Evolutionary conservation across 23 tunicate genomes (phyloP).

Genomic region (Ciona savignyi): DNA sequence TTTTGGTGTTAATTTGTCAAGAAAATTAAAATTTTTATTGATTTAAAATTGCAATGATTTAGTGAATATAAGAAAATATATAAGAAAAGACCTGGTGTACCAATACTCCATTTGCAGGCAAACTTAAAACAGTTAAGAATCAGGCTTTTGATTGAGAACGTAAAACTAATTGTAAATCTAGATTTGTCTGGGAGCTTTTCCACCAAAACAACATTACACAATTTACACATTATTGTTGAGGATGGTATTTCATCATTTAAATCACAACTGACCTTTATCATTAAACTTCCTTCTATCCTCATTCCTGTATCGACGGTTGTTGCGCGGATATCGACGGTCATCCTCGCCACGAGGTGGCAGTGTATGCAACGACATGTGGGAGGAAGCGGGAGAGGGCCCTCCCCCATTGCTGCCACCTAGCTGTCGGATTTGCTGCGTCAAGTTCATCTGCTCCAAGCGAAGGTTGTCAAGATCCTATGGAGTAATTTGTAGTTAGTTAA

Average conservation of each 20-base stretch:
- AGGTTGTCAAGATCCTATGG: constrained; percentile 55
- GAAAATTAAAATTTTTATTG: too few relatives aligned
- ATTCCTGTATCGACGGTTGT: constrained; percentile 23
- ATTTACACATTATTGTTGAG: neutral
- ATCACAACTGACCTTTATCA: constrained; percentile 2
- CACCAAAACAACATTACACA: neutral
- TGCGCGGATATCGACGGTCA: constrained; percentile 20
- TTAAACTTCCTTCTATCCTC: neutral
- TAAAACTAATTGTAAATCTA: too few relatives aligned
- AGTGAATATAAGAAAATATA: too few relatives aligned
- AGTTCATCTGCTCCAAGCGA: constrained; percentile 46
- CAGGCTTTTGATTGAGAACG: too few relatives aligned
- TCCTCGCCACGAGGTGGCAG: constrained; percentile 60
- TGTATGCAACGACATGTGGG: constrained; percentile 11
- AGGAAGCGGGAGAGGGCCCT: constrained; percentile 14
- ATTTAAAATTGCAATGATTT: too few relatives aligned
- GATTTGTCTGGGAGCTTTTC: too few relatives aligned
- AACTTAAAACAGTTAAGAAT: too few relatives aligned
- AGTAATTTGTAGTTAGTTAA: too few relatives aligned
- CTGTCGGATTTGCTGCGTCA: constrained; percentile 67
- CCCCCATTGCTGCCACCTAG: constrained; percentile 38
- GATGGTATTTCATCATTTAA: neutral
- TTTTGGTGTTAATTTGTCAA: too few relatives aligned
- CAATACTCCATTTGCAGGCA: too few relatives aligned
- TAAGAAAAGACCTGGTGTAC: too few relatives aligned